Conservation (phyloP, 1,140 invertebrate species). For the Bactericera cockerelli region DNA sequence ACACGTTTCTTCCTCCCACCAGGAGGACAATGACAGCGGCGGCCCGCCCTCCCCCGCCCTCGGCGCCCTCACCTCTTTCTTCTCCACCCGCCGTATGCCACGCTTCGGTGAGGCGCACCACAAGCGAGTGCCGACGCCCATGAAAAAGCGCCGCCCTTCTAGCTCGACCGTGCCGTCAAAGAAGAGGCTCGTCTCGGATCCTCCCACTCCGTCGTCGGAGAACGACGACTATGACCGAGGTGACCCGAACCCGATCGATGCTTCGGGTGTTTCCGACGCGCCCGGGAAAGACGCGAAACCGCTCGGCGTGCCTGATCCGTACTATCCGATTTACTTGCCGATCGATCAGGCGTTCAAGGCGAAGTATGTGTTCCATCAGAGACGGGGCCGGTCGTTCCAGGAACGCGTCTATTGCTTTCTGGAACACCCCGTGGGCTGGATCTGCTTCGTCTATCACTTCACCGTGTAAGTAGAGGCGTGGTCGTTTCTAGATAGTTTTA, state of each 20-base stretch:
- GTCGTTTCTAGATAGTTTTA: too few relatives aligned
- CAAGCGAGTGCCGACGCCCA: conserved; percentile 40
- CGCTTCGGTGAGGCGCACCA: conserved; percentile 39
- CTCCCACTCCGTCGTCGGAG: background rate
- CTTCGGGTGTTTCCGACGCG: background rate
- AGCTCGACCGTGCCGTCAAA: conserved; percentile 22
- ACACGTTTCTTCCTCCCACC: too few relatives aligned
- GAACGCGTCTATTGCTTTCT: conserved; percentile 49
- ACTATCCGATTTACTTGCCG: conserved; percentile 46
- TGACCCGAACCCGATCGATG: conserved; percentile 26
- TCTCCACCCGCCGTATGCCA: conserved; percentile 26
- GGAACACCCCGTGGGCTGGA: conserved; percentile 47
- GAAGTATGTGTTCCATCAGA: conserved; percentile 49
- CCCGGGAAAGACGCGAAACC: conserved; percentile 22
- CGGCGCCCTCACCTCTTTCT: conserved; percentile 26
- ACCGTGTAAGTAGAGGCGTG: conserved; percentile 68
- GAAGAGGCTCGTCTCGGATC: background rate
- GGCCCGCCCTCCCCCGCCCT: conserved; percentile 14
- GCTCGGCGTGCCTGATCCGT: conserved; percentile 40
- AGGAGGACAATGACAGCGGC: background rate
- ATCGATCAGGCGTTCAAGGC: conserved; percentile 52
- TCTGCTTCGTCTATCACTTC: conserved; percentile 52
- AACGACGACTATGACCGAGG: conserved; percentile 15
- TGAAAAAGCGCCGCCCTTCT: conserved; percentile 34
- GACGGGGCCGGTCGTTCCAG: conserved; percentile 44